Evolutionary conservation across 2,888 invertebrate genomes (phyloP), one percentile per base, ranked within the genome.

Genomic region (Dendrolimus pini): DNA sequence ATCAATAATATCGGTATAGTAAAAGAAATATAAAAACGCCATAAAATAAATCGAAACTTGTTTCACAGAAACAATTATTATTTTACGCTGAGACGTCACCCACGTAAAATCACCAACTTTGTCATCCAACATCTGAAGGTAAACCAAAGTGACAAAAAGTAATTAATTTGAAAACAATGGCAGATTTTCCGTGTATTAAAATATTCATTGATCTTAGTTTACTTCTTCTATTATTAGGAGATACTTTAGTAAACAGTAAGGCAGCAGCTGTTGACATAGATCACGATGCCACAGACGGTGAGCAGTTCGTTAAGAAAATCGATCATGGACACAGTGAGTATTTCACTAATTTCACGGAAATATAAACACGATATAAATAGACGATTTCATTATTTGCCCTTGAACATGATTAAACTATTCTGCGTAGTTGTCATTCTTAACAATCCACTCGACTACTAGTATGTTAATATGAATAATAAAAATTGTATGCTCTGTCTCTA

Each of bases 271-370:
- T 58, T 61, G 63, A 62, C 53, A 57, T 65, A 57, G 55, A 65
- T 65, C 60, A 66, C 9, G 60, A 62, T 41, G 62, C 60, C 13
- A 65, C 59, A 12, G 72, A 83, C 65, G 84, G 85, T 1, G 70
- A 71, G 58, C 53, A 69, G 41, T 82, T 71, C 61, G 14, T 85
- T 59, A 68, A 72, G 57, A 69, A 65, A 61, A 61, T 83, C 61
- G 41, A 69, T 61, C 55, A 72, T 69, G 78, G 74, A 56, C 58
- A 79, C 61, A 70, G 85, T 86, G 69, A 80, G 85, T 80, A 59
- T 59, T 53, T 56, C 52, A 59, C 58, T 56, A 54, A 60, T 30
- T 30, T 30, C 6, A 30, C 30, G 30, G 30, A 6, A 30, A 30
- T 30, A 30, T 30, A 30, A 30, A 30, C 30, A 30, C 30, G 6